These are phyloP conservation scores for Microchrysa polita DNA, from an alignment of 2,888 invertebrate species.

Conservation along the genomic window DNA sequence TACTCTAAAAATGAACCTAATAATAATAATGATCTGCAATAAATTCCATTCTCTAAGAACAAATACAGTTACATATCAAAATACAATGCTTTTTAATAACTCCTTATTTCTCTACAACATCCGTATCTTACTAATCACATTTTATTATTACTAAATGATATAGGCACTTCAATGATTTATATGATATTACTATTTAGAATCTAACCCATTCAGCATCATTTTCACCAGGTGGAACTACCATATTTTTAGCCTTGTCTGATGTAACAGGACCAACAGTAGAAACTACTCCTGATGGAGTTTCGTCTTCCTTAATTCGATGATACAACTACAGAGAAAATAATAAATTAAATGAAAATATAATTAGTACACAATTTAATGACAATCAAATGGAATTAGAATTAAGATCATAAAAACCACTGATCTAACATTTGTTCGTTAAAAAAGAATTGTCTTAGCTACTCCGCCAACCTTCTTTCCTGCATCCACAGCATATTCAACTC, in stretches of 20 bases:
- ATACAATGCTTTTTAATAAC: not conserved
- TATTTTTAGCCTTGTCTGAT: conserved; percentile 23
- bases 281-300: not conserved
- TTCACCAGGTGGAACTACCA: conserved; percentile 34
- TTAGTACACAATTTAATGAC: not conserved
- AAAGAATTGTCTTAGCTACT: conserved; percentile 48
- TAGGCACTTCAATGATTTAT: conserved; percentile 1
- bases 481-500: conserved; percentile 76
- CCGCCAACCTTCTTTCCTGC: conserved; percentile 72
- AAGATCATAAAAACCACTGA: not conserved
- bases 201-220: conserved; percentile 50
- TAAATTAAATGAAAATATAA: too few species aligned
- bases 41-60: too few species aligned
- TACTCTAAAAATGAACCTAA: too few species aligned
- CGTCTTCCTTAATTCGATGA: conserved; percentile 38
- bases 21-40: too few species aligned
- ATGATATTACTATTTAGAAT: conserved; percentile 37
- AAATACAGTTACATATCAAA: too few species aligned
- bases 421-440: conserved; percentile 41
- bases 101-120: conserved; percentile 12
- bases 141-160: not conserved
- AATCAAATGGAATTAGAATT: not conserved
- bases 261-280: conserved; percentile 10
- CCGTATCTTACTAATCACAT: conserved; percentile 26
- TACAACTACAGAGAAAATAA: conserved; percentile 46